Evolutionary conservation across 2,797 vertebrate genomes (phyloP).

Genomic region (Amblyopsis hoosieri): DNA sequence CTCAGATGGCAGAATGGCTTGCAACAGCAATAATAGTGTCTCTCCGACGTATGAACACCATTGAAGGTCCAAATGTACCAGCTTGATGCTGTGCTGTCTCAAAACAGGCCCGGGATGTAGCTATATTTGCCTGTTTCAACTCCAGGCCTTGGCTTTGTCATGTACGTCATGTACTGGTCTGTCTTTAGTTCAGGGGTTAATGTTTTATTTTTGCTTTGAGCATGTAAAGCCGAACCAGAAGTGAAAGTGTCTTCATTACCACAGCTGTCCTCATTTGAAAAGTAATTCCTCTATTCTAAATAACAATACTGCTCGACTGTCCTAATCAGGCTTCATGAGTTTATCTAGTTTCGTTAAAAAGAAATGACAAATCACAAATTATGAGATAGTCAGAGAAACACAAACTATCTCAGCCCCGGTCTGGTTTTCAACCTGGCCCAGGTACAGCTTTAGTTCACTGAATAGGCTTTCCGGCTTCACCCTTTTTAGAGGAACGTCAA

Average conservation of each 20-base stretch:
- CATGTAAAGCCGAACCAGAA: background rate
- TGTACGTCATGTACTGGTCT: too few relatives aligned
- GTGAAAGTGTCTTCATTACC: background rate
- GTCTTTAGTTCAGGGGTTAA: too few relatives aligned
- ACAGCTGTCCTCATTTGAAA: background rate
- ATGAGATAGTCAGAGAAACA: too few relatives aligned
- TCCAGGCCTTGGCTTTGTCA: too few relatives aligned
- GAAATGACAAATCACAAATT: background rate
- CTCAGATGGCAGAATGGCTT: slow-evolving; percentile 57
- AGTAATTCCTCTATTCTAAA: slow-evolving; percentile 1
- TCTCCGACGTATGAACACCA: slow-evolving; percentile 53
- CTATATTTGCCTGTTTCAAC: too few relatives aligned
- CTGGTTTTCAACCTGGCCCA: slow-evolving; percentile 28
- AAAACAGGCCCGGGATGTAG: too few relatives aligned
- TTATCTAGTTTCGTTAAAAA: background rate
- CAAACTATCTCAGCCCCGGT: slow-evolving; percentile 1
- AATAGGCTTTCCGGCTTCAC: slow-evolving; percentile 46
- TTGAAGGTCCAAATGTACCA: slow-evolving; percentile 17
- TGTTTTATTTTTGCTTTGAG: too few relatives aligned
- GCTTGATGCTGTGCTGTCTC: slow-evolving; percentile 23
- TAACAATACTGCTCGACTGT: background rate
- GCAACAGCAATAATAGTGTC: slow-evolving; percentile 64
- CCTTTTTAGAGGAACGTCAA: slow-evolving; percentile 37
- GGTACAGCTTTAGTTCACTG: slow-evolving; percentile 21
- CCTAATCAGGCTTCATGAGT: background rate